Evolutionary conservation across 2,113 vertebrate genomes (phyloP).

Genomic region (Rostratula benghalensis): DNA sequence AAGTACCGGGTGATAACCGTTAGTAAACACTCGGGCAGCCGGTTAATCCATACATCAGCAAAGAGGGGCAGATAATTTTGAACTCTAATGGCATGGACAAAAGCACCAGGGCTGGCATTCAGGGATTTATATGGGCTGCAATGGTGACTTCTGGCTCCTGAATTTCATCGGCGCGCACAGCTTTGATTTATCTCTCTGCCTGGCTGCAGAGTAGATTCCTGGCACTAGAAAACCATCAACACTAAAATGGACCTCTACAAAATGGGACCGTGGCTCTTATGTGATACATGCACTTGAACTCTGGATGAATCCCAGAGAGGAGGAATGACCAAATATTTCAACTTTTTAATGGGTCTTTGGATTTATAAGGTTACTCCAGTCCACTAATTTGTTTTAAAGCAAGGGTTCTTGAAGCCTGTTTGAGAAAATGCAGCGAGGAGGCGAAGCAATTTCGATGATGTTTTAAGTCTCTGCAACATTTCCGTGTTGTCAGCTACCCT

Average conservation of each 20-base stretch:
- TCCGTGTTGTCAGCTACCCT: not conserved
- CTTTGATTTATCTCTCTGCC: conserved; percentile 75
- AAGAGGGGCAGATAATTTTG: conserved; percentile 80
- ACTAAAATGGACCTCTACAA: not conserved
- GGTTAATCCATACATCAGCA: conserved; percentile 80
- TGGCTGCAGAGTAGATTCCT: conserved; percentile 61
- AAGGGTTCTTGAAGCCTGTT: not conserved
- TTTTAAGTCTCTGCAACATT: not conserved
- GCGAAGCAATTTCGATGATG: accelerated
- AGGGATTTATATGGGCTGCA: conserved; percentile 77
- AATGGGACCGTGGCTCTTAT: conserved; percentile 7
- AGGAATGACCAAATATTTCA: conserved; percentile 56
- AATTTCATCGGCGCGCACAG: conserved; percentile 74
- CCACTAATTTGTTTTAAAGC: conserved; percentile 44
- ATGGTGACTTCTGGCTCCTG: conserved; percentile 70
- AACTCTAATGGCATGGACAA: conserved; percentile 68
- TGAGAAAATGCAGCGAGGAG: conserved; percentile 20
- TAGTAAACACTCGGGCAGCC: conserved; percentile 82
- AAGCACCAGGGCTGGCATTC: conserved; percentile 58
- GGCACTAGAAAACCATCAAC: conserved; percentile 55
- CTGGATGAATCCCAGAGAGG: conserved; percentile 49
- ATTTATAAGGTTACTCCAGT: conserved; percentile 53
- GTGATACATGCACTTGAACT: conserved; percentile 61
- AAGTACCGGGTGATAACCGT: conserved; percentile 79
- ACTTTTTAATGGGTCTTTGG: conserved; percentile 44